Base-by-base conservation (phyloP, 2,888 invertebrate species). In the Drosophila suboccidentalis region DNA sequence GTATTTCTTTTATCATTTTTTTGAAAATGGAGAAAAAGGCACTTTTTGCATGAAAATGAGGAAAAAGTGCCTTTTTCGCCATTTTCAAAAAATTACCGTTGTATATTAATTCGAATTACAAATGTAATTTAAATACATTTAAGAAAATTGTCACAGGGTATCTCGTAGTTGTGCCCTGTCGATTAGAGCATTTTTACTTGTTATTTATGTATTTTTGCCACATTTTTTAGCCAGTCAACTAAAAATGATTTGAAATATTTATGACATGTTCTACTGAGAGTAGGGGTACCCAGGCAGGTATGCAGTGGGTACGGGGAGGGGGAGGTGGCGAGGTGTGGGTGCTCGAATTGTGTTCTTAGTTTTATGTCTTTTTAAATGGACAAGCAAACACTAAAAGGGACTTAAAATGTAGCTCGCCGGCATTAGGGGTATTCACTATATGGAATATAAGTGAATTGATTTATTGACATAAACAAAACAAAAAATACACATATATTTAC, bases 321-420 rank as follows among this genome's bases (percentile, higher is more conserved):
- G 41, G 44, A 4, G 44, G 22, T 6, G 32, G 22, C 2, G 51
- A 22, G 13, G 19, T 26, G 29, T 13, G 15, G 46, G 17, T 44
- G 43, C 43, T 43, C 26, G 46, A 47, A 32, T 59, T 63, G 63
- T 59, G 51, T 75, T 70, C 71, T 78, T 71, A 63, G 72, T 71
- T 88, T 84, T 73, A 85, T 89, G 81, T 74, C 49, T 85, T 88
- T 88, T 88, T 84, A 84, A 84, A 84, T 88, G 87, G 80, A 73
- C 80, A 71, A 66, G 49, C 66, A 69, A 75, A 66, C 76, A 78
- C 73, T 54, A 66, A 82, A 80, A 83, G 74, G 53, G 84, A 50
- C 74, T 75, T 65, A 19, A 32, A 29, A 44, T 17, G 41, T 26
- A 50, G 41, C 43, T 54, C 64, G 26, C 36, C n/a, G 19, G 34